Base-by-base conservation (phyloP, 1,140 invertebrate species). In the Palaemon carinicauda region DNA sequence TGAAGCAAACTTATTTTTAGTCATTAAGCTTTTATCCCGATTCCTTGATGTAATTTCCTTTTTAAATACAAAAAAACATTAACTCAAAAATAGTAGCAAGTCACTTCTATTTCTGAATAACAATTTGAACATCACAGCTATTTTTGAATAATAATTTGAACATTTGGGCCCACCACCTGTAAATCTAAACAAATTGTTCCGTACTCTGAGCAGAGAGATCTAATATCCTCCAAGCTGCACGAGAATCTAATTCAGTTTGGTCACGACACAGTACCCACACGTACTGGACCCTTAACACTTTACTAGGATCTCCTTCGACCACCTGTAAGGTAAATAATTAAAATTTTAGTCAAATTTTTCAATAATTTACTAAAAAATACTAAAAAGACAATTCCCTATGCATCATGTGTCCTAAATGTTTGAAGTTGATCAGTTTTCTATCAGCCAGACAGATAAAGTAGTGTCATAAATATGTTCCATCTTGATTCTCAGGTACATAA, bases 261-360 rank as follows among this genome's bases (percentile, higher is more conserved):
- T 99, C 98, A 81, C 98, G 92, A 92, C 98, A 99, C 78, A 99
- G 92, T 9, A 99, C 98, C 98, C 98, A 99, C 24, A 99, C 97
- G 91, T 99, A 98, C 90, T 96, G 95, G 0, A 99, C 95, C 81
- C 97, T 93, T 93, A 98, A 83, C 21, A 99, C 95, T 93, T 98
- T 99, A n/a, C 99, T 95, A 0, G 97, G 96, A 93, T 98, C 95
- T 27, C 99, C 99, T 92, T 99, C 97, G 0, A 99, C 89, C 56
- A 89, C 84, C 89, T 89, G 82, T 17, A 86, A 21, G 31, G 17
- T 3, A 75, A 78, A 50, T 2, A 9, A 56, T 80, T 80, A 56
- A 19, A 27, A 27, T 21, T 80, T 54, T 19, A 14, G 17, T 33
- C 24, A 51, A 41, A 9, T 1, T 9, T 41, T 41, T 1, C 41